Base-by-base conservation (phyloP, 2,888 invertebrate species). In the Hypolimnas misippus region DNA sequence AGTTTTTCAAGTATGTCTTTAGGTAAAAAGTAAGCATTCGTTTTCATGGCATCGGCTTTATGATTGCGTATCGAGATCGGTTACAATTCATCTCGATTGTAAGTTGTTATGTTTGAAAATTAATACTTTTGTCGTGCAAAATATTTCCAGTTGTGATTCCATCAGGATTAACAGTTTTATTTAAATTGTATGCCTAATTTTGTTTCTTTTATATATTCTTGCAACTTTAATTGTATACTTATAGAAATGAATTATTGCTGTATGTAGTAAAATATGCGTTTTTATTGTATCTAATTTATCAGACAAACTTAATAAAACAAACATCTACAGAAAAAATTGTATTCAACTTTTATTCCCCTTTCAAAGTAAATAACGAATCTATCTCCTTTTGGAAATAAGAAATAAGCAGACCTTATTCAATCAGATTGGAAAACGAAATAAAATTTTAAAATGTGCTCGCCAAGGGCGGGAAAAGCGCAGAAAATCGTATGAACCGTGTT, bases 401-500 rank as follows among this genome's bases (percentile, higher is more conserved):
- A 35, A 35, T 19, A 52, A 42, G 10, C 46, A 44, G 29, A 33
- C 29, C 42, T 40, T 53, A 33, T 57, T 46, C 31, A 52, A 60
- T 50, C 46, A 52, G 60, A 31, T 61, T 63, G 66, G 63, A 63
- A 70, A 69, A 65, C 44, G 40, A 65, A 70, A 74, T 72, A 70
- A 71, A 72, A 76, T 69, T 46, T 72, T 65, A 59, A 71, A 73
- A 72, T 72, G 60, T 54, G 31, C n/a, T 25, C 68, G 60, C 55
- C 53, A 56, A 57, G 57, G 56, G 65, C 56, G 62, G 66, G 66
- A 73, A 75, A 75, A 75, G 70, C 67, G 69, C 70, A 71, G 77
- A 75, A 87, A 84, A 86, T 87, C 81, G 76, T 70, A 82, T 83
- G 81, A 85, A 72, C 75, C 74, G 76, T 74, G 69, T 74, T 76